phyloP scores from a whole-genome alignment of 1,140 invertebrate genomes.

The Bombus terrestris region DNA sequence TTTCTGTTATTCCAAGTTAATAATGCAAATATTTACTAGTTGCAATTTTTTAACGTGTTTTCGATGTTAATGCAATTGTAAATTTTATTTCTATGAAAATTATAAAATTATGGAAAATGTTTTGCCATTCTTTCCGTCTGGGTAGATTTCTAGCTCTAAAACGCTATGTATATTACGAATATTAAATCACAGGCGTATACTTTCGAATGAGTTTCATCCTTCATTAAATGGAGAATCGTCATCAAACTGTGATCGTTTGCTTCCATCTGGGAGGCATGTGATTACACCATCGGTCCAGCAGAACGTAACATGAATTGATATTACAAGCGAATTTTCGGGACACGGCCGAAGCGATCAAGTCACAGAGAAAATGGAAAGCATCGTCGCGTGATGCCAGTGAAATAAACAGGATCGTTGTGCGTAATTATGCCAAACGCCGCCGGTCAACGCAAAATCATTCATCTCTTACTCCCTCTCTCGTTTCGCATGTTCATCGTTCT shows the following conservation, averaged over 20 bases:
- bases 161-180: no score
- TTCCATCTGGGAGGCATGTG: neutral
- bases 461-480: neutral
- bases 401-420: slow-evolving; percentile 26
- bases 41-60: no score
- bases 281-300: neutral
- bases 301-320: slow-evolving; percentile 29
- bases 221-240: neutral
- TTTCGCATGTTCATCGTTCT: neutral
- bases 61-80: neutral
- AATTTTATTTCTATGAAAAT: neutral
- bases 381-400: slow-evolving; percentile 3
- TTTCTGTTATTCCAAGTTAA: no score
- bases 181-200: no score
- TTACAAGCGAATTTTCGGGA: slow-evolving; percentile 14
- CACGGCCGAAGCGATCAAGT: slow-evolving; percentile 18
- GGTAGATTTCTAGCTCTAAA: neutral
- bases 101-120: neutral
- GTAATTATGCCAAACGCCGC: slow-evolving; percentile 30
- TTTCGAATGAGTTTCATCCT: neutral
- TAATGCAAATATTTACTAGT: no score
- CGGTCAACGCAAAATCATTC: neutral
- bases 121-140: neutral
- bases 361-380: slow-evolving; percentile 12
- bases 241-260: neutral